Conservation (phyloP, 2,888 invertebrate species). For the Apamea monoglypha region DNA sequence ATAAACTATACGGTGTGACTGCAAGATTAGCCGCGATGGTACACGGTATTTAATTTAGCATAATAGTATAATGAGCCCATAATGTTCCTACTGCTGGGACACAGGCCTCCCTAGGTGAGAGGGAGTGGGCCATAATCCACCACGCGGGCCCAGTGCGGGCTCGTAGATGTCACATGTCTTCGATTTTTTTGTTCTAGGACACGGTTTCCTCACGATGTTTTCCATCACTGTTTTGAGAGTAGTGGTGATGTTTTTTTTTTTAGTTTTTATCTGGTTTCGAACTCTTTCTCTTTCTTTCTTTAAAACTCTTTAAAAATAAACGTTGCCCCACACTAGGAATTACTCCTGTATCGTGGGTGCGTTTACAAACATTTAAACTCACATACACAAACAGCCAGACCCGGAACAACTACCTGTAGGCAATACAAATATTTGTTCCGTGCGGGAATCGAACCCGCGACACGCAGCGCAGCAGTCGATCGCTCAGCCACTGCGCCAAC, state of each 20-base stretch:
- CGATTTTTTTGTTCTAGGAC: neutral
- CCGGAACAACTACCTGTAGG: too few relatives aligned
- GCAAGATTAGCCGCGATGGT: constrained; percentile 21
- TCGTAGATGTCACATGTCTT: neutral
- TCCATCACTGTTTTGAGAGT: neutral
- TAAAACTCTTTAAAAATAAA: too few relatives aligned
- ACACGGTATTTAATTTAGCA: neutral
- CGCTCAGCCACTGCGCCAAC: too few relatives aligned
- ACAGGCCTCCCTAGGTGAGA: neutral
- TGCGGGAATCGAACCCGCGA: too few relatives aligned
- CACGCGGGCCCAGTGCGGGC: neutral
- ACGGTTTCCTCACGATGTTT: neutral
- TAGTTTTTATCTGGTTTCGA: neutral
- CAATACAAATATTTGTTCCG: too few relatives aligned
- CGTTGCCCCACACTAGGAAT: too few relatives aligned
- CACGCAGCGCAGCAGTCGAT: too few relatives aligned
- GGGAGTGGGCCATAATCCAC: neutral
- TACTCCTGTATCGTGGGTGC: too few relatives aligned
- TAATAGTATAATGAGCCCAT: too few relatives aligned
- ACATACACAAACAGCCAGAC: too few relatives aligned
- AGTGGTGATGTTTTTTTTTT: neutral
- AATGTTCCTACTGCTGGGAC: neutral
- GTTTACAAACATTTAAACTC: too few relatives aligned
- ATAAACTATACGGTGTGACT: constrained; percentile 50
- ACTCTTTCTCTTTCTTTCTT: too few relatives aligned